These are phyloP conservation scores for Candidula unifasciata DNA, from an alignment of 2,888 invertebrate species.

Conservation along the genomic window DNA sequence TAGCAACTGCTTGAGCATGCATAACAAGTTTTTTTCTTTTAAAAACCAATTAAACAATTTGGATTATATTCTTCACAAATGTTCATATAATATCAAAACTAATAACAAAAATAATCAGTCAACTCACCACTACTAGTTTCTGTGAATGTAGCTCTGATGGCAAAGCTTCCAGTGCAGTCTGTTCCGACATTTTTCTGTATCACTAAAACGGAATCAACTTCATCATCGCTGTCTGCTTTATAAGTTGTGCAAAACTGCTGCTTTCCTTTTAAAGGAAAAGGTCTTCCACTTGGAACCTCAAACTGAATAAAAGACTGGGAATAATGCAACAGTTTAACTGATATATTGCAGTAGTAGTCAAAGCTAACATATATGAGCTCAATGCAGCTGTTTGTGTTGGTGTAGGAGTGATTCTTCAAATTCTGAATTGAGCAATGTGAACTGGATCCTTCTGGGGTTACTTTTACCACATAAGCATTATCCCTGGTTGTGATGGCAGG, in stretches of 20 bases:
- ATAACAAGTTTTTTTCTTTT: too few relatives aligned
- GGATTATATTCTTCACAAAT: too few relatives aligned
- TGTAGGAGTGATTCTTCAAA: not conserved
- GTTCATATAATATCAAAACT: too few relatives aligned
- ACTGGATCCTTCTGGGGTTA: not conserved
- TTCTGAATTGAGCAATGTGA: not conserved
- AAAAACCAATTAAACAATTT: too few relatives aligned
- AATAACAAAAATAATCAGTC: too few relatives aligned
- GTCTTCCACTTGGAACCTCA: slow-evolving; percentile 6
- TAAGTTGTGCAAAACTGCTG: not conserved
- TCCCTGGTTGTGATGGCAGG: not conserved
- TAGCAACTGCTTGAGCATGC: too few relatives aligned
- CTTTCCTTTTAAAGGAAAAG: not conserved
- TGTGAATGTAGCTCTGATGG: slow-evolving; percentile 1
- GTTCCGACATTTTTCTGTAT: not conserved
- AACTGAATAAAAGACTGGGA: not conserved
- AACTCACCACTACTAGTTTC: not conserved
- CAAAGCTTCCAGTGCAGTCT: slow-evolving; percentile 6
- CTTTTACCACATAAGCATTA: slow-evolving; percentile 5
- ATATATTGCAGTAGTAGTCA: slow-evolving; percentile 1
- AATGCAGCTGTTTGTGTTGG: slow-evolving; percentile 19
- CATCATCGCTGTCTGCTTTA: not conserved
- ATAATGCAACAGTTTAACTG: not conserved
- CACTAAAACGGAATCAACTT: not conserved
- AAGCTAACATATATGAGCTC: slow-evolving; percentile 16